Evolutionary conservation across 2,888 invertebrate species (phyloP).

Genomic region (Galerucella pusilla): DNA sequence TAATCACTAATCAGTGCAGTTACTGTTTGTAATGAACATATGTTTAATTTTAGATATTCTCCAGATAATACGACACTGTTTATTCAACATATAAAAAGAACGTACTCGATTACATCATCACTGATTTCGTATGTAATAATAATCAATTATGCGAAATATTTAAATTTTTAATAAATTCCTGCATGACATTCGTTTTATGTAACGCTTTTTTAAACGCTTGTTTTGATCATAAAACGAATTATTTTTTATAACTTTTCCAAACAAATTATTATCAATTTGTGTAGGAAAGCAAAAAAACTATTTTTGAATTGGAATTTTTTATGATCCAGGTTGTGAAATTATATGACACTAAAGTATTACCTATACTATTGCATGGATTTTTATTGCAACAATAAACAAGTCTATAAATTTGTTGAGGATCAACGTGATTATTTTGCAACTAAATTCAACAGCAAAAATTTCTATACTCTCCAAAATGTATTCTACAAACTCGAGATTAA

Average conservation of each 20-base stretch:
- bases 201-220: no score
- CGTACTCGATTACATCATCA: neutral
- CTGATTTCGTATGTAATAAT: neutral
- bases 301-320: no score
- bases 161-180: neutral
- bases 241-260: no score
- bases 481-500: neutral
- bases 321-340: no score
- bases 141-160: neutral
- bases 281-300: no score
- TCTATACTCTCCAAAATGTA: neutral
- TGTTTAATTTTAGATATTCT: neutral
- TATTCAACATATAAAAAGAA: neutral
- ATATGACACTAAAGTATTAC: no score
- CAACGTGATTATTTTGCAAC: no score
- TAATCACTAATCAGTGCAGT: neutral
- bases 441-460: neutral
- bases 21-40: neutral
- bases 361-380: no score
- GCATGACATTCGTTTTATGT: neutral
- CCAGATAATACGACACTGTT: conserved; percentile 1
- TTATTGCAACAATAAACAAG: no score
- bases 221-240: no score
- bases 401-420: no score
- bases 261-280: no score